These are phyloP conservation scores for Solea senegalensis DNA, from an alignment of 2,113 vertebrate species.

Conservation along the genomic window DNA sequence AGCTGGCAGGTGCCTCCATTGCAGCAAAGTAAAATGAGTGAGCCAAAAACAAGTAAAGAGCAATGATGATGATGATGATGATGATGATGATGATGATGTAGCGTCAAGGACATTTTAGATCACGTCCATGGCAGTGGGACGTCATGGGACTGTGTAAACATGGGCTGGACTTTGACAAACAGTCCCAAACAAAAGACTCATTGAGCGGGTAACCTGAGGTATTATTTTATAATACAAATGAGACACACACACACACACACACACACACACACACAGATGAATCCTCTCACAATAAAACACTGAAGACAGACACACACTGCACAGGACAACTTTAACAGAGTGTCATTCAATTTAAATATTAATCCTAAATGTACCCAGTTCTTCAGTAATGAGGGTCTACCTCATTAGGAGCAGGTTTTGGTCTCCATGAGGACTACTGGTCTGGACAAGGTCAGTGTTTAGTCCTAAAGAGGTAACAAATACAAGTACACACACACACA, in stretches of 20 bases:
- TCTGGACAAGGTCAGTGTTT: too few relatives aligned
- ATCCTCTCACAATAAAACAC: too few relatives aligned
- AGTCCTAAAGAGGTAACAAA: not conserved
- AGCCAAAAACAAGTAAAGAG: slow-evolving; percentile 46
- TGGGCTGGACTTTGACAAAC: slow-evolving; percentile 48
- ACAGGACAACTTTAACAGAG: too few relatives aligned
- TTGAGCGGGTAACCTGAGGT: slow-evolving; percentile 36
- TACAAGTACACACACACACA: slow-evolving; percentile 3
- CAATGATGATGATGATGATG: slow-evolving; percentile 56
- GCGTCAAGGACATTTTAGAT: slow-evolving; percentile 54
- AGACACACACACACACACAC: slow-evolving; percentile 7
- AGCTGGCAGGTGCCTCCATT: slow-evolving; percentile 68
- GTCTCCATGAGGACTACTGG: too few relatives aligned
- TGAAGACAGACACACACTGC: too few relatives aligned
- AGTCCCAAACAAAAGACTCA: slow-evolving; percentile 42
- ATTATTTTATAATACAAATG: slow-evolving; percentile 31
- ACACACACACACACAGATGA: not conserved
- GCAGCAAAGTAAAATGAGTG: slow-evolving; percentile 58
- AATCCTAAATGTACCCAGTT: too few relatives aligned
- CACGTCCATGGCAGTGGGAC: slow-evolving; percentile 15
- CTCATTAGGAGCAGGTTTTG: too few relatives aligned
- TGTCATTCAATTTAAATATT: too few relatives aligned
- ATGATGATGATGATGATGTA: slow-evolving; percentile 62
- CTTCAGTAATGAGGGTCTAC: too few relatives aligned
- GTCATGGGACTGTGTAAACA: slow-evolving; percentile 59